A percentile compares a stretch with the other conserved stretches of the same genome.
Evolutionary conservation across 2,888 invertebrate genomes (phyloP).

Genomic region (Morinoia aosen): DNA sequence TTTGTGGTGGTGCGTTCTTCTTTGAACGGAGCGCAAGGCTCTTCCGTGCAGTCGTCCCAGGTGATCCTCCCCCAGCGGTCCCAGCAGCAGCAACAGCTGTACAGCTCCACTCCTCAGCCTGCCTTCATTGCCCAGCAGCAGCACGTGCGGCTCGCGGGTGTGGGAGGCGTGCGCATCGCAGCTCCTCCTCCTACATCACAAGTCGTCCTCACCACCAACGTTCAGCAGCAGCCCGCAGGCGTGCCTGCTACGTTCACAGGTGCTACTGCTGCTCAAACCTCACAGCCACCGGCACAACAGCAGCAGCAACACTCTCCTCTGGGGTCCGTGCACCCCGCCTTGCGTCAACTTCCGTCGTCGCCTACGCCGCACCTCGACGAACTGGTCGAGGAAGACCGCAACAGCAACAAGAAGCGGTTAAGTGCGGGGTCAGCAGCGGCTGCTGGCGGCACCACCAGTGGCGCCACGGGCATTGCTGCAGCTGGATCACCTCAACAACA

Average conservation of each 20-base stretch:
- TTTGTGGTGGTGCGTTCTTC: conserved; percentile 65
- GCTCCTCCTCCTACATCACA: conserved; percentile 2
- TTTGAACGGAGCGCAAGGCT: conserved; percentile 35
- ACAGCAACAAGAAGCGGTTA: conserved; percentile 68
- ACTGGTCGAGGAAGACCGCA: conserved; percentile 58
- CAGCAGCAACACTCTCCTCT: conserved; percentile 56
- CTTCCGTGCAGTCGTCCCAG: background rate
- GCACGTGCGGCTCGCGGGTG: conserved; percentile 36
- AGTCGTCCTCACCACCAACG: background rate
- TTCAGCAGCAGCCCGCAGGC: background rate
- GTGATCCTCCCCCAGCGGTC: conserved; percentile 30
- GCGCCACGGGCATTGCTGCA: conserved; percentile 70
- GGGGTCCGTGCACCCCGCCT: conserved; percentile 57
- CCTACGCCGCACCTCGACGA: conserved; percentile 56
- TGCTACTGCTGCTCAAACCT: background rate
- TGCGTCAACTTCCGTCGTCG: conserved; percentile 49
- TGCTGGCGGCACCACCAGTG: conserved; percentile 65
- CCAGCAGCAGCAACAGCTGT: conserved; percentile 20
- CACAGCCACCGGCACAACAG: conserved; percentile 53
- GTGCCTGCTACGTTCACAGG: background rate
- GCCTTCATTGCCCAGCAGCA: conserved; percentile 8
- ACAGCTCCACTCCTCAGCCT: background rate
- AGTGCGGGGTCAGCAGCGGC: conserved; percentile 65
- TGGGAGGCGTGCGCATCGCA: background rate
- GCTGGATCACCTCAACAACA: conserved; percentile 76